Conservation (phyloP, 2,888 invertebrate species). For the Phlogophora meticulosa region DNA sequence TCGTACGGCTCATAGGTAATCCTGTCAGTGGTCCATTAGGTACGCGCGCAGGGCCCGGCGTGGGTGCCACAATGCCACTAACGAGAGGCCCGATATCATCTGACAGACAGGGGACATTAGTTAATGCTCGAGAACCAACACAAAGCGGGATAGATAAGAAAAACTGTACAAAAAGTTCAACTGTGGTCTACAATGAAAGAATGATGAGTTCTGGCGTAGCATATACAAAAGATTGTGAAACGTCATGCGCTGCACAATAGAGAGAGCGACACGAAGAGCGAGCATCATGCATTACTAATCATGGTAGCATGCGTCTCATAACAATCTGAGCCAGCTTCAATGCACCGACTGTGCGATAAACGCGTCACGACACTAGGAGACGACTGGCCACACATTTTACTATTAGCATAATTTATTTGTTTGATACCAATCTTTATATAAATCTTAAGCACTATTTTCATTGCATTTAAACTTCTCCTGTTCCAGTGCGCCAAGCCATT, state of each 20-base stretch:
- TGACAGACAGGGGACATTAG: slow-evolving; percentile 85
- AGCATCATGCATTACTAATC: slow-evolving; percentile 86
- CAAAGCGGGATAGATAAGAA: slow-evolving; percentile 79
- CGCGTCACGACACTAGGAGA: slow-evolving; percentile 44
- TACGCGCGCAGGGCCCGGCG: slow-evolving; percentile 72
- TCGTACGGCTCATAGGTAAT: slow-evolving; percentile 80
- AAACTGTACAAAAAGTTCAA: slow-evolving; percentile 79
- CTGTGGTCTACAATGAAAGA: slow-evolving; percentile 79
- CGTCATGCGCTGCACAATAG: slow-evolving; percentile 85
- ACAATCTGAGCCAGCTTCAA: slow-evolving; percentile 65
- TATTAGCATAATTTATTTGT: slow-evolving; percentile 21
- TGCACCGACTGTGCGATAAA: slow-evolving; percentile 56
- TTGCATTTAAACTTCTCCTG: not conserved
- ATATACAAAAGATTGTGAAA: slow-evolving; percentile 85
- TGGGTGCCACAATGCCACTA: slow-evolving; percentile 88
- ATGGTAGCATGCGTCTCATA: slow-evolving; percentile 77
- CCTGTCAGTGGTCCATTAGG: slow-evolving; percentile 83
- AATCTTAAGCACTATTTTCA: not conserved
- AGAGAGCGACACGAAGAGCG: slow-evolving; percentile 85
- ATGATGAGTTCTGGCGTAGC: slow-evolving; percentile 78
- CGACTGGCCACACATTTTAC: slow-evolving; percentile 19
- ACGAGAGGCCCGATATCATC: slow-evolving; percentile 86
- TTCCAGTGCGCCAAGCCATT: not conserved
- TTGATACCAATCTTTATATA: slow-evolving; percentile 16
- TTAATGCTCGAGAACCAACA: slow-evolving; percentile 79